Evolutionary conservation across 2,797 vertebrate genomes (phyloP), one percentile per base, ranked within the genome.

Genomic region (Pseudocheirus occidentalis): DNA sequence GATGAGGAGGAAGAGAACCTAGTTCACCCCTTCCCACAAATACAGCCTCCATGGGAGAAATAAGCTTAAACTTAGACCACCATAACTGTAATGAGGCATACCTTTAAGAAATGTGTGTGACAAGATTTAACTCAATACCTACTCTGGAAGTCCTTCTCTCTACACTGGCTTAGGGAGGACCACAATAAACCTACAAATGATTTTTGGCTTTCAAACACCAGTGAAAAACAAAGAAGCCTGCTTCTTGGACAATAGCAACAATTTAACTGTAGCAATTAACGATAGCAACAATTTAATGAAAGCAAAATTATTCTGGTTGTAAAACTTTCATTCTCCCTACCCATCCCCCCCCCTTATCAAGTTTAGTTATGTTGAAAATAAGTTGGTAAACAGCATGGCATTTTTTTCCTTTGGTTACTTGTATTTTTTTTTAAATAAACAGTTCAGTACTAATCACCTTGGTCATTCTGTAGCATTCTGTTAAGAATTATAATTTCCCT

Each of bases 201-300:
- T 31, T 55, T 87, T 21, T 52, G 28, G 52, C 46, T 91, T 92
- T 54, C 10, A 87, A 55, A 94, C 18, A 18, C 90, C 62, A n/a
- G 18, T 46, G 12, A 93, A 91, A 53, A 90, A 93, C n/a, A 40
- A 28, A 16, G 34, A 94, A 93, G 9, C 27, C 1, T 57, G 54
- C n/a, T 89, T 95, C 90, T 46, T 34, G 46, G 95, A 54, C 31
- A 93, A 93, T 81, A 95, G 55, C 29, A 66, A n/a, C 5, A 93
- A 66, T 55, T 55, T 81, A 94, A 95, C 24, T 5, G 93, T 81
- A 95, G 53, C n/a, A 73, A 40, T 55, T 91, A 94, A 95, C 27
- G 29, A 94, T 90, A 95, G 58, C 28, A 73, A 31, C 3, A 93
- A 73, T 58, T 56, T 91, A 94, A 96, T 91, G 52, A 53, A 96